These are phyloP conservation scores for Dicentrarchus labrax DNA, from an alignment of 2,113 vertebrate genomes.

Conservation along the genomic window DNA sequence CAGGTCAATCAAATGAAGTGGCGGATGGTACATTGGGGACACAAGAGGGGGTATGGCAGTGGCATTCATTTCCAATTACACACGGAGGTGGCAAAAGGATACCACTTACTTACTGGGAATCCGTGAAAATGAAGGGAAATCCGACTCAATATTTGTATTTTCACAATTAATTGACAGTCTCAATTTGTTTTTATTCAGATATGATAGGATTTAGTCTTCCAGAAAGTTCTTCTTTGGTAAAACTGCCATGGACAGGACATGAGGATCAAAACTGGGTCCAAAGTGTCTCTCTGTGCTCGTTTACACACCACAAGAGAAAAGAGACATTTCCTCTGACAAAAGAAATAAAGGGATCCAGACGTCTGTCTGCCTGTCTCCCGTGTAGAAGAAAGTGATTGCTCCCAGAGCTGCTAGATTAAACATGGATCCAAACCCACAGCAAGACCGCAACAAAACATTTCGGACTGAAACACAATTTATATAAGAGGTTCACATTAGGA, in stretches of 20 bases:
- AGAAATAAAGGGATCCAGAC: conserved; percentile 78
- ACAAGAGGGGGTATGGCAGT: conserved; percentile 4
- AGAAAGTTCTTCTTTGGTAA: conserved; percentile 8
- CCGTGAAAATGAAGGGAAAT: background rate
- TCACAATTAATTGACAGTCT: background rate
- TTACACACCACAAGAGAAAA: conserved; percentile 69
- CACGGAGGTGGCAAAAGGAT: background rate
- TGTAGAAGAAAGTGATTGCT: conserved; percentile 81
- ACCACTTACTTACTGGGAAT: background rate
- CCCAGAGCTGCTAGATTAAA: conserved; percentile 84
- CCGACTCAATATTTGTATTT: background rate
- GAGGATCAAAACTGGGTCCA: conserved; percentile 26
- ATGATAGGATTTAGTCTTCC: background rate
- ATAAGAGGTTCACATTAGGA: conserved; percentile 73
- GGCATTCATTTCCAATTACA: conserved; percentile 1
- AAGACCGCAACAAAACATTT: conserved; percentile 82
- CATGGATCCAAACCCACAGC: conserved; percentile 79
- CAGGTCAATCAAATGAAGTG: conserved; percentile 62
- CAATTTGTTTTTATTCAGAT: conserved; percentile 15
- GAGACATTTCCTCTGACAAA: conserved; percentile 78
- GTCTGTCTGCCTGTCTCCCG: conserved; percentile 68
- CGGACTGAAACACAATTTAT: conserved; percentile 75
- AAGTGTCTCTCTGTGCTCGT: conserved; percentile 44
- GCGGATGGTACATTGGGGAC: conserved; percentile 33
- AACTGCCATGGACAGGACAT: conserved; percentile 6